phyloP scores from a whole-genome alignment of 2,797 vertebrate species.

The Acomys russatus region DNA sequence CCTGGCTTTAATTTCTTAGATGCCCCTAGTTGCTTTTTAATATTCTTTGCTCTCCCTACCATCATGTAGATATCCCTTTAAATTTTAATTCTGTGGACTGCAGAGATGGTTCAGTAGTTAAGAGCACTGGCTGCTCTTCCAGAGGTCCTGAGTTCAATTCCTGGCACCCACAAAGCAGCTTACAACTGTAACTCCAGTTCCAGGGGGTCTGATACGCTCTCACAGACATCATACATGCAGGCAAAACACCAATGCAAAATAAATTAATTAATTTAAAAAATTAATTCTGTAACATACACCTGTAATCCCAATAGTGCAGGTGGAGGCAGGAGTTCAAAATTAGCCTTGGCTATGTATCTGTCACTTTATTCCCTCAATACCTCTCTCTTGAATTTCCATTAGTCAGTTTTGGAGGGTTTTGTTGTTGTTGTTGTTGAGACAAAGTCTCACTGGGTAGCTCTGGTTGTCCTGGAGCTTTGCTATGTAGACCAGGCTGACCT shows the following conservation, averaged over 20 bases:
- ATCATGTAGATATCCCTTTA: neutral
- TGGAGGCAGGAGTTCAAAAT: neutral
- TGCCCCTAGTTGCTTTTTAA: neutral
- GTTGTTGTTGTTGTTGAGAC: neutral
- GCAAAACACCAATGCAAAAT: too few species aligned
- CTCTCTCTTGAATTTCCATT: neutral
- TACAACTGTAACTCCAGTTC: too few species aligned
- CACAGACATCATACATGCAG: too few species aligned
- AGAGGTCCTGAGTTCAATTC: too few species aligned
- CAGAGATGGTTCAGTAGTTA: too few species aligned
- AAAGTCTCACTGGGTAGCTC: neutral
- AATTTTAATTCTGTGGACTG: neutral
- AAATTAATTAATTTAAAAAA: too few species aligned
- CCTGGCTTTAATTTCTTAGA: neutral
- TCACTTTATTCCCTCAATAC: neutral
- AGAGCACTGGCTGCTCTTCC: too few species aligned
- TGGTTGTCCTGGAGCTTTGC: neutral
- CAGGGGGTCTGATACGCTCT: too few species aligned
- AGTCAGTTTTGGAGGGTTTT: neutral
- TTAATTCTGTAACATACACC: too few species aligned
- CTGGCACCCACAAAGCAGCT: too few species aligned
- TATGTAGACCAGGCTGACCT: neutral
- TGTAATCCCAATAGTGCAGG: neutral
- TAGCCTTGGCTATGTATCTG: neutral
- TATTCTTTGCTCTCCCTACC: neutral